phyloP scores from a whole-genome alignment of 2,113 vertebrate species.

The Mustela lutreola region DNA sequence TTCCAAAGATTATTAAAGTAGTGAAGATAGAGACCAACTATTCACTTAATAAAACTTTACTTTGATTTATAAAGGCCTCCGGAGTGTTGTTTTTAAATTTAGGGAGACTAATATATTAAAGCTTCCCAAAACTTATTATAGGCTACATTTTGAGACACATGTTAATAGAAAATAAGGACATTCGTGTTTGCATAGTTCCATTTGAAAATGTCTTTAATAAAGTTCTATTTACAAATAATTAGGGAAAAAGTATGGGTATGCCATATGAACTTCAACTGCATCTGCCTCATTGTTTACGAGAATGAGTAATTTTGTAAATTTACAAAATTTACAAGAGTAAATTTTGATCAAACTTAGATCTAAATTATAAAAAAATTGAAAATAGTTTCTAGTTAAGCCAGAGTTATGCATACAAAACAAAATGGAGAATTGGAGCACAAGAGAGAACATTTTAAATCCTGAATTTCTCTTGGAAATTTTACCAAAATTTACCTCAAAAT shows the following conservation, averaged over 20 bases:
- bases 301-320: background rate
- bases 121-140: background rate
- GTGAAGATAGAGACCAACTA: constrained; percentile 52
- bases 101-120: constrained; percentile 4
- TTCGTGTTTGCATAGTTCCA: background rate
- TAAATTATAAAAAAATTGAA: background rate
- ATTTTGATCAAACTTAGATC: background rate
- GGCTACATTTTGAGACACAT: background rate
- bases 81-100: constrained; percentile 24
- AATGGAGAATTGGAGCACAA: background rate
- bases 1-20: background rate
- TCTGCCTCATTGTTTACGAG: background rate
- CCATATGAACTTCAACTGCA: background rate
- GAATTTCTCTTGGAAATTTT: background rate
- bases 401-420: background rate
- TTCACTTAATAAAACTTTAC: constrained; percentile 48
- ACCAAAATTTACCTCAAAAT: background rate
- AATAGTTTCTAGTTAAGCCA: background rate
- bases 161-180: background rate
- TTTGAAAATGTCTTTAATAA: background rate
- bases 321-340: background rate
- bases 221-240: background rate
- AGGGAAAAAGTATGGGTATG: background rate
- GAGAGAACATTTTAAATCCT: background rate
- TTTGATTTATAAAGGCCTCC: constrained; percentile 38